These are phyloP conservation scores for Urocynchramus pylzowi DNA, from an alignment of 2,113 vertebrate genomes.

Conservation along the genomic window DNA sequence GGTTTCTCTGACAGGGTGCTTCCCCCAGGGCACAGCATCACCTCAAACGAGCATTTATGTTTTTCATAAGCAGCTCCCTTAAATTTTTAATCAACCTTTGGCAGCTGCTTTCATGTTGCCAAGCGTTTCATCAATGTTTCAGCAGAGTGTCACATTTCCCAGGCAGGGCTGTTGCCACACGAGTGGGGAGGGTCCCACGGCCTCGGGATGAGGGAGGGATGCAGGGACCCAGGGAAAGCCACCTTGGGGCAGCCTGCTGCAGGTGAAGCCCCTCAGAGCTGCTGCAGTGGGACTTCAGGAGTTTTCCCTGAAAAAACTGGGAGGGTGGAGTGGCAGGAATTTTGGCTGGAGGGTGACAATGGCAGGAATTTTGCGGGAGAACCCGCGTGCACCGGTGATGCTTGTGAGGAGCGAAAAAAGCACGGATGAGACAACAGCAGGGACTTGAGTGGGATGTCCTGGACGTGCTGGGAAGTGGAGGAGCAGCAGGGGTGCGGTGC, in stretches of 20 bases:
- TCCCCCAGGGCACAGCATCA: neutral
- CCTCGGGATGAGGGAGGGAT: neutral
- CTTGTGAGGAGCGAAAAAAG: neutral
- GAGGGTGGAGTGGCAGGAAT: neutral
- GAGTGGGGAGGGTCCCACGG: neutral
- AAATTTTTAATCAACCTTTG: slow-evolving; percentile 16
- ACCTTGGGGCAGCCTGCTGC: neutral
- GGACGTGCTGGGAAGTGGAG: neutral
- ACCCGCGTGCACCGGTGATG: neutral
- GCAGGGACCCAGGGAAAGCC: neutral
- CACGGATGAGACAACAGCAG: neutral
- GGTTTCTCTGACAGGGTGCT: neutral
- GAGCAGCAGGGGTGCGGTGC: neutral
- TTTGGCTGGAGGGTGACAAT: neutral
- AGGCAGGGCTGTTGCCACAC: neutral
- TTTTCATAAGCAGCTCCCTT: neutral
- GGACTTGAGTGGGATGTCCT: neutral
- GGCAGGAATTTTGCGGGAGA: neutral
- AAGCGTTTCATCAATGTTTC: slow-evolving; percentile 1
- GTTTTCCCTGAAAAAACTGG: too few relatives aligned
- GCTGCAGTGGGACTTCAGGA: neutral
- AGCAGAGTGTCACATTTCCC: neutral
- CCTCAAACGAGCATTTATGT: neutral
- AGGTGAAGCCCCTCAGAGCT: neutral
- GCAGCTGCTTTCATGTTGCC: neutral